Evolutionary conservation across 2,113 vertebrate species (phyloP).

Genomic region (Marmota flaviventris): DNA sequence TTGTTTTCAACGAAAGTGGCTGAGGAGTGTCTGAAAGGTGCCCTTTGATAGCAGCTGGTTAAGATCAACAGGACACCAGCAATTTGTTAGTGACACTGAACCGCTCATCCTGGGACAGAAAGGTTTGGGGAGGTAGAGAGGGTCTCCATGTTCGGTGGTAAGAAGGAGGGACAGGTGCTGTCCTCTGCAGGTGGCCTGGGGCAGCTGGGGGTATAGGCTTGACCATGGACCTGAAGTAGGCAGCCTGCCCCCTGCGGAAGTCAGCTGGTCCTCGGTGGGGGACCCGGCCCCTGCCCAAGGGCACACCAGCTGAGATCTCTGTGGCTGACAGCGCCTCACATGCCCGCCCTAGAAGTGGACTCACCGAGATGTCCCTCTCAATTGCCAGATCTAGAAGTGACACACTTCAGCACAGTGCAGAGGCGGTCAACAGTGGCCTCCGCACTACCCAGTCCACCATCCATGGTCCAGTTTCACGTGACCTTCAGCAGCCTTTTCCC

Average conservation of each 20-base stretch:
- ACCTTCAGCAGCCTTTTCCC: background rate
- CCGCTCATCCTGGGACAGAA: background rate
- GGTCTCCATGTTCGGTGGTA: accelerated
- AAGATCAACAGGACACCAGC: background rate
- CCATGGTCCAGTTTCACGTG: background rate
- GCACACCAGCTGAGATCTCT: accelerated
- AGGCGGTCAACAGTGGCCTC: background rate
- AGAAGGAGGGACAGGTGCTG: background rate
- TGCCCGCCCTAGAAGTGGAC: background rate
- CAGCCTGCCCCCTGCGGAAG: background rate
- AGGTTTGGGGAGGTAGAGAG: background rate
- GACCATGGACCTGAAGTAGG: background rate
- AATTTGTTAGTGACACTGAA: background rate
- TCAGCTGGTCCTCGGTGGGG: background rate
- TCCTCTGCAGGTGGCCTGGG: background rate
- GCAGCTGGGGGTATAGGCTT: accelerated
- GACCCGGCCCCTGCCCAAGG: accelerated
- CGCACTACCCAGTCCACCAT: background rate
- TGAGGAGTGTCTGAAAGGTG: background rate
- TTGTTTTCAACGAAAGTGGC: background rate
- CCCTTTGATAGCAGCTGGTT: background rate
- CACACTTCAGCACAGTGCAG: background rate
- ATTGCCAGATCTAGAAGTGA: background rate
- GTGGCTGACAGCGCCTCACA: background rate
- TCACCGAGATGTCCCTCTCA: background rate